Evolutionary conservation across 2,888 invertebrate species (phyloP), one percentile per base, ranked within the genome.

Genomic region (Lepas anatifera): DNA sequence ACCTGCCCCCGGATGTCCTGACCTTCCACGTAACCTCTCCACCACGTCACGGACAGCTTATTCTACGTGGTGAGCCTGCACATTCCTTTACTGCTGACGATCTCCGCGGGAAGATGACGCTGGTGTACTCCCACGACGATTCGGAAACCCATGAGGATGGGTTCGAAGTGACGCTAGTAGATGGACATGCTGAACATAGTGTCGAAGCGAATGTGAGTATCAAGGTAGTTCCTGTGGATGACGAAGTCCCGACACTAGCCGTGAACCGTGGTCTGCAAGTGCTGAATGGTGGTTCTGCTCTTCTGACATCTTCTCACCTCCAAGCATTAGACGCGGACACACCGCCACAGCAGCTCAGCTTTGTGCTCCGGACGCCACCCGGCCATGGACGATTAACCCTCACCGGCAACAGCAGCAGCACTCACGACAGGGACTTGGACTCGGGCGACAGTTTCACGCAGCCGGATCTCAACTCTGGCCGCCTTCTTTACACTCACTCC

Each of bases 181-280:
- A 73, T 37, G 73, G 73, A 3, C 41, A 72, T 32, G 67, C 71
- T 8, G 63, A 37, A 1, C 78, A 79, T 71, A 77, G 77, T 63
- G 74, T 78, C 13, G 76, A 76, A n/a, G 77, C 77, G 66, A 76
- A 74, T 7, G 75, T 80, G 32, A 76, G 76, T 18, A 78, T 81
- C 66, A 76, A 76, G 48, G 75, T 80, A 16, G 75, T 79, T 37
- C 78, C 80, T 6, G 77, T 80, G 7, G 80, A 80, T 74, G 80
- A 80, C 74, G 80, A 80, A 73, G 77, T 79, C 0, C 80, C 80
- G 2, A 73, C 78, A 67, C 75, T 80, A 6, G 75, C 76, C 22
- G 76, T 78, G 64, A 80, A 80, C 74, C 77, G 76, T 70, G 80
- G 80, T n/a, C 72, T 80, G 39, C 77, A 79, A 50, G 75, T 80